phyloP scores from a whole-genome alignment of 2,888 invertebrate genomes.

The Ischnus inquisitorius region DNA sequence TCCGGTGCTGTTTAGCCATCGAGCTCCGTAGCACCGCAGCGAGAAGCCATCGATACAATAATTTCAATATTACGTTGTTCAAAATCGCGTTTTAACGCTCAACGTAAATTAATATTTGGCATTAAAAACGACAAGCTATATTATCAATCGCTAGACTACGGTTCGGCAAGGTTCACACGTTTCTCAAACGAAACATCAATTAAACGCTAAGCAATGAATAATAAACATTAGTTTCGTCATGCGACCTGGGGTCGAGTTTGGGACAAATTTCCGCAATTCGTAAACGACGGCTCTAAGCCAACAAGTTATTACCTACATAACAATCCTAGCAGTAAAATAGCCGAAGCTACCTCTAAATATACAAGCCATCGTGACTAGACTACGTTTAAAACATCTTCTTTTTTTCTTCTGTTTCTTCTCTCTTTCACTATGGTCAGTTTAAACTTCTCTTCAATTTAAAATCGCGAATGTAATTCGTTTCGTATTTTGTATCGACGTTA shows the following conservation, averaged over 20 bases:
- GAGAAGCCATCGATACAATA: constrained; percentile 50
- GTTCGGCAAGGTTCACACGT: constrained; percentile 29
- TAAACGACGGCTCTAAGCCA: constrained; percentile 61
- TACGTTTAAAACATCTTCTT: constrained; percentile 63
- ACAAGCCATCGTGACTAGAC: constrained; percentile 77
- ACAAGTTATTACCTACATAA: constrained; percentile 74
- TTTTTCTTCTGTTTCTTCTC: constrained; percentile 26
- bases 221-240: constrained; percentile 52
- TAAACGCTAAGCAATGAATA: constrained; percentile 54
- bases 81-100: constrained; percentile 27
- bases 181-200: constrained; percentile 6
- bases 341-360: constrained; percentile 73
- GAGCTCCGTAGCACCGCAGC: constrained; percentile 57
- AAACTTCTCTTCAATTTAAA: constrained; percentile 18
- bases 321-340: constrained; percentile 76
- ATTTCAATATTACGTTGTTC: constrained; percentile 33
- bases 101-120: constrained; percentile 55
- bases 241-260: not conserved
- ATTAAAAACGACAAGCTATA: constrained; percentile 59
- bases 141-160: constrained; percentile 34
- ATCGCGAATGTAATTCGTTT: constrained; percentile 27
- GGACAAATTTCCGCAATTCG: constrained; percentile 18
- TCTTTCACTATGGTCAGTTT: constrained; percentile 16
- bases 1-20: constrained; percentile 34
- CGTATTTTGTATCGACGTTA: constrained; percentile 38